These are phyloP conservation scores for Mastomys coucha DNA, from an alignment of 2,113 vertebrate genomes.

Conservation along the genomic window DNA sequence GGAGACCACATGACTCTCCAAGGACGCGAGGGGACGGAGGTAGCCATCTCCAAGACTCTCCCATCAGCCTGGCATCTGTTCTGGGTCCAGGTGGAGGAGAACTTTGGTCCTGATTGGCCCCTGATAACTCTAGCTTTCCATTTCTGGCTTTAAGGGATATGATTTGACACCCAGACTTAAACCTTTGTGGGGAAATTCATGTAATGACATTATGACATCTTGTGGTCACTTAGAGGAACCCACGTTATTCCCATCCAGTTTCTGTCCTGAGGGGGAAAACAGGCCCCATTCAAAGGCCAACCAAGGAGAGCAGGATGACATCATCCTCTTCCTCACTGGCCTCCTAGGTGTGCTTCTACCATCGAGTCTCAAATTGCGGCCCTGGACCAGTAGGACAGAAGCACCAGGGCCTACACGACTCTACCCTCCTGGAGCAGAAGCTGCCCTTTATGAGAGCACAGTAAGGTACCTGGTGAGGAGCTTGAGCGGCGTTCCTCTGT, in stretches of 20 bases:
- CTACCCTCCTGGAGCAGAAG: no score
- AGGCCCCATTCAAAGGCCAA: not conserved
- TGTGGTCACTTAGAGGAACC: slow-evolving; percentile 65
- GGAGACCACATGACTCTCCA: not conserved
- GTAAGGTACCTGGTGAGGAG: rapidly evolving
- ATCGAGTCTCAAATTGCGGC: not conserved
- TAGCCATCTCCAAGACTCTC: not conserved
- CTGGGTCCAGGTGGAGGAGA: not conserved
- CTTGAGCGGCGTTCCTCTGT: not conserved
- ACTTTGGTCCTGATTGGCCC: not conserved
- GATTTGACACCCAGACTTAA: slow-evolving; percentile 56
- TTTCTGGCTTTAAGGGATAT: slow-evolving; percentile 38
- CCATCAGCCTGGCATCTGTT: not conserved
- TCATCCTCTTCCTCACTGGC: not conserved
- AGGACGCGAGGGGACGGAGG: not conserved
- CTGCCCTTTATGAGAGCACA: not conserved
- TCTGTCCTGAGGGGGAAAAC: not conserved
- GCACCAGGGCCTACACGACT: not conserved
- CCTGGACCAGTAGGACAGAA: not conserved
- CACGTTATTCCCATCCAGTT: not conserved
- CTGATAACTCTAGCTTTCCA: not conserved
- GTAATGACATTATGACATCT: slow-evolving; percentile 74
- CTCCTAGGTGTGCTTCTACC: not conserved
- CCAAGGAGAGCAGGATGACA: not conserved
- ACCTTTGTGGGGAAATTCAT: slow-evolving; percentile 44